Evolutionary conservation across 2,888 invertebrate species (phyloP).

Genomic region (Hofmannophila pseudospretella): DNA sequence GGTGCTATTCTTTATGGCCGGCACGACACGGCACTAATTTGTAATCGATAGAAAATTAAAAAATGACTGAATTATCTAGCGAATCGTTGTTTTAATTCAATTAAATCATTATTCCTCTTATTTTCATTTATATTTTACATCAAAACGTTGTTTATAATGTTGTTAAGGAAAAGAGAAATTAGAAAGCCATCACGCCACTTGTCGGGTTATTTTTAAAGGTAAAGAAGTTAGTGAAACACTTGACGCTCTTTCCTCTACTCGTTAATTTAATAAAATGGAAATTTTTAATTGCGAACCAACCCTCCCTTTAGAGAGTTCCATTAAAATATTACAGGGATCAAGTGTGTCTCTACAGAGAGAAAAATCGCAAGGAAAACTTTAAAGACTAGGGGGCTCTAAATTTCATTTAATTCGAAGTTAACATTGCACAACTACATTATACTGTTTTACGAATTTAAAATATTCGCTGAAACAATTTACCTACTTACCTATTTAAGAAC

Average conservation of each 20-base stretch:
- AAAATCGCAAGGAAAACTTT: not conserved
- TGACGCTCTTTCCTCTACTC: constrained; percentile 33
- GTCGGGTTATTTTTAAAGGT: constrained; percentile 9
- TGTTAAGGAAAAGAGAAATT: constrained; percentile 1
- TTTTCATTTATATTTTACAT: too few species aligned
- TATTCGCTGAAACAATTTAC: too few species aligned
- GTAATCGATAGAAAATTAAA: not conserved
- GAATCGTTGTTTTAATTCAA: too few species aligned
- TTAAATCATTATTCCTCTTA: too few species aligned
- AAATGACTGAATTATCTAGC: not conserved
- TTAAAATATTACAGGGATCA: constrained; percentile 35
- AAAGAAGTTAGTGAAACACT: constrained; percentile 28
- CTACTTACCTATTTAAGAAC: too few species aligned
- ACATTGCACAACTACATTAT: too few species aligned
- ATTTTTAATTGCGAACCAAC: constrained; percentile 49
- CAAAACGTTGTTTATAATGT: too few species aligned
- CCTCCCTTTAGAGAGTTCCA: constrained; percentile 32
- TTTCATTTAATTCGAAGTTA: too few species aligned
- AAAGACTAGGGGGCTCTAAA: too few species aligned
- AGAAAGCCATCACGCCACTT: constrained; percentile 5
- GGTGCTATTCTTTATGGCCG: too few species aligned
- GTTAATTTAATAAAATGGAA: constrained; percentile 53
- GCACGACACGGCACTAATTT: too few species aligned
- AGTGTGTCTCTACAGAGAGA: constrained; percentile 6
- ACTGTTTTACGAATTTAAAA: too few species aligned